These are phyloP conservation scores for Balaeniceps rex DNA, from an alignment of 2,113 vertebrate genomes.

Conservation along the genomic window DNA sequence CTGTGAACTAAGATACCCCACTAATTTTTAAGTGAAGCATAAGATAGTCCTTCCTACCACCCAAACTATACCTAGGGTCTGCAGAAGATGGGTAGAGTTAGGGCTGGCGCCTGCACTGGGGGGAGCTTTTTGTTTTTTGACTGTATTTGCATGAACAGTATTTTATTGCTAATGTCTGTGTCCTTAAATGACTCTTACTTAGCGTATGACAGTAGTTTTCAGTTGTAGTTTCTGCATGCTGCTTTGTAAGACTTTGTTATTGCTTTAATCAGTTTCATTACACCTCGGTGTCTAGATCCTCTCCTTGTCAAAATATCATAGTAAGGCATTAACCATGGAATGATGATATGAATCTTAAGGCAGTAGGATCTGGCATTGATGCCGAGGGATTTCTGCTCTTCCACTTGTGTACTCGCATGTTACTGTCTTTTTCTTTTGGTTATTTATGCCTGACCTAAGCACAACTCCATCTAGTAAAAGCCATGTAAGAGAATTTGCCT, in stretches of 20 bases:
- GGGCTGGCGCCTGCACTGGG: background rate
- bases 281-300: slow-evolving; percentile 61
- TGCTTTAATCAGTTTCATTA: slow-evolving; percentile 68
- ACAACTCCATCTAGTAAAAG: background rate
- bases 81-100: background rate
- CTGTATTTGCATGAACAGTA: background rate
- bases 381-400: slow-evolving; percentile 45
- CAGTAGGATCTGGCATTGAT: slow-evolving; percentile 56
- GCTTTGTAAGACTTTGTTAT: slow-evolving; percentile 64
- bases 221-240: slow-evolving; percentile 59
- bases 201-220: slow-evolving; percentile 51
- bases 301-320: slow-evolving; percentile 62
- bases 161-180: slow-evolving; percentile 37
- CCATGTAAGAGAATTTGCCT: background rate
- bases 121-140: background rate
- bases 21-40: background rate
- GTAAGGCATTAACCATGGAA: slow-evolving; percentile 61
- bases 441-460: slow-evolving; percentile 12
- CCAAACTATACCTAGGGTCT: background rate
- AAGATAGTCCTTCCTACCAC: background rate
- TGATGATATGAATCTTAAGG: slow-evolving; percentile 57
- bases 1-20: background rate
- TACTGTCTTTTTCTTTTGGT: background rate
- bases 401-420: background rate
- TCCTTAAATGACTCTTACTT: slow-evolving; percentile 57